These are phyloP conservation scores for Tetragnatha versicolor DNA, from an alignment of 1,140 invertebrate genomes.

Conservation along the genomic window DNA sequence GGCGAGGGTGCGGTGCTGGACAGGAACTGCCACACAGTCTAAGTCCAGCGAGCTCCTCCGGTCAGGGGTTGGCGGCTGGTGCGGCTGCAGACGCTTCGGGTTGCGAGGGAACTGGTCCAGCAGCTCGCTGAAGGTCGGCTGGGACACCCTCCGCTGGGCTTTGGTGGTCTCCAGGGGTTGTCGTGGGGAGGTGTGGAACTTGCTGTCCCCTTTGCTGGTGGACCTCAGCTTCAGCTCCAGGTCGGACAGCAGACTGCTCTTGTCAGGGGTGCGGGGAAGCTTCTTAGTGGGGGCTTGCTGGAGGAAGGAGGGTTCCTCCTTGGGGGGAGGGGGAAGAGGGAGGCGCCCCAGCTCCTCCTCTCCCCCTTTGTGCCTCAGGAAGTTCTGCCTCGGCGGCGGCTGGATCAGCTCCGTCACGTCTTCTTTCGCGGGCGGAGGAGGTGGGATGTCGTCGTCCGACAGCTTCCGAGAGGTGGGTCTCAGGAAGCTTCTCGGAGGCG, in stretches of 20 bases:
- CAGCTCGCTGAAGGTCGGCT: conserved; percentile 48
- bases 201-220: background rate
- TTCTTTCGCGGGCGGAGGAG: too few species aligned
- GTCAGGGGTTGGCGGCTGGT: conserved; percentile 27
- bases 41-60: conserved; percentile 35
- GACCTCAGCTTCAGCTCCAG: conserved; percentile 32
- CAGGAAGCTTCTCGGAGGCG: too few species aligned
- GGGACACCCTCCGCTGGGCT: conserved; percentile 39
- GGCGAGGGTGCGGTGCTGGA: background rate
- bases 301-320: background rate
- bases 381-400: too few species aligned
- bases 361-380: too few species aligned
- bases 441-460: too few species aligned
- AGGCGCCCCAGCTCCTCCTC: background rate
- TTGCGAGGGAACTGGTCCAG: conserved; percentile 40
- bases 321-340: conserved; percentile 7
- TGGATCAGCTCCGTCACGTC: too few species aligned
- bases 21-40: conserved; percentile 17
- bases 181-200: conserved; percentile 44
- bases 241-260: background rate
- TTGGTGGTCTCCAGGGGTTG: conserved; percentile 39
- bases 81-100: conserved; percentile 10
- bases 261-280: conserved; percentile 37
- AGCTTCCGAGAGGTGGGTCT: too few species aligned
- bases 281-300: conserved; percentile 30